Percentiles rank a stretch among this genome's conserved stretches.
phyloP scores from a whole-genome alignment of 1,140 invertebrate genomes.

The Drosophila ogumai region DNA sequence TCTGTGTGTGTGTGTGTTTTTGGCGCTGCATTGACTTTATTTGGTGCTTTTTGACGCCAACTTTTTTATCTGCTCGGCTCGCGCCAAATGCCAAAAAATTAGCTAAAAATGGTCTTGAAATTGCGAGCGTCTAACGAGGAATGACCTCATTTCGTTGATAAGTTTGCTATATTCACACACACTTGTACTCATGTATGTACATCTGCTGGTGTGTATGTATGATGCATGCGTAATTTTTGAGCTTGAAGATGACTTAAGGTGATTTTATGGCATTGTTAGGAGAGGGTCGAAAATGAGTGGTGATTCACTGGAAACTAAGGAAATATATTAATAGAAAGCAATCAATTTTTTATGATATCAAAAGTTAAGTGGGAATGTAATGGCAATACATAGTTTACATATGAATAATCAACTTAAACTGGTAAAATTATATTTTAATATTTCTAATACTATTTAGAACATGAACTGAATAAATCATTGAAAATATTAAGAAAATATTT shows the following conservation, averaged over 20 bases:
- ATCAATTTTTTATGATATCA: background rate
- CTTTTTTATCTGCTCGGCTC: constrained; percentile 32
- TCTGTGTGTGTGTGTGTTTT: constrained; percentile 17
- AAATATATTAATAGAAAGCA: background rate
- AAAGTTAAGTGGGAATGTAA: background rate
- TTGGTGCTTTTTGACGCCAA: constrained; percentile 57
- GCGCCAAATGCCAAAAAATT: constrained; percentile 61
- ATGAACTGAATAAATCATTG: background rate
- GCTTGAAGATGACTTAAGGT: constrained; percentile 42
- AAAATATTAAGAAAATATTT: background rate
- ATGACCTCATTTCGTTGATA: constrained; percentile 74
- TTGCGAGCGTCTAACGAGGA: constrained; percentile 58
- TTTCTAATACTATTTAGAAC: too few relatives aligned
- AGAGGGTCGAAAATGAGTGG: constrained; percentile 1
- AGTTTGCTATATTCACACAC: constrained; percentile 32
- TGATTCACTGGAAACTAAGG: constrained; percentile 16
- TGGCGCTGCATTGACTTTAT: constrained; percentile 71
- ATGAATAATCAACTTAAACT: background rate
- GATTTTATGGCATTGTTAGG: constrained; percentile 37
- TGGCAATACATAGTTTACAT: background rate
- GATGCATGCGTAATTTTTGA: constrained; percentile 60
- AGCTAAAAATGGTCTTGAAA: constrained; percentile 69
- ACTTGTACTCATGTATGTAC: constrained; percentile 4
- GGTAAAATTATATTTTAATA: background rate
- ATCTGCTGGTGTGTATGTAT: constrained; percentile 15